Evolutionary conservation across 2,113 vertebrate species (phyloP).

Genomic region (Choloepus hoffmanni): DNA sequence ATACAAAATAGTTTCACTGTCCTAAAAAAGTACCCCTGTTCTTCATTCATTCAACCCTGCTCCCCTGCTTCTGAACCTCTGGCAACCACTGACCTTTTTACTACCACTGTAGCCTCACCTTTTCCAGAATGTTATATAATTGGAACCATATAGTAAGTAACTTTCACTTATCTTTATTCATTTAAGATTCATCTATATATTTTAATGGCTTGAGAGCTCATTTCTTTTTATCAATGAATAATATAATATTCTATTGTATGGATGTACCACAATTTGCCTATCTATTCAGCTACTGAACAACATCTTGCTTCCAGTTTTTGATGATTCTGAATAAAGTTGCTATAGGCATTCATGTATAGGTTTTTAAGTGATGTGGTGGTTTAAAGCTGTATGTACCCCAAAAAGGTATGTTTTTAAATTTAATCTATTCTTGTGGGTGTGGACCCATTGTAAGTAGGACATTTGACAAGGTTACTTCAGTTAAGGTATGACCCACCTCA

Average conservation of each 20-base stretch:
- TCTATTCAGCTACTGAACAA: background rate
- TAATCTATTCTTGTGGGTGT: too few relatives aligned
- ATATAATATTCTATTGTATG: background rate
- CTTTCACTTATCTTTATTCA: background rate
- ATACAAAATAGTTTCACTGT: background rate
- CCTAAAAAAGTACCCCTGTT: background rate
- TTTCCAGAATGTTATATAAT: background rate
- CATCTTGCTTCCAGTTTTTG: constrained; percentile 10
- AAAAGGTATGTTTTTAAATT: too few relatives aligned
- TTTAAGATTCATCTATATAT: background rate
- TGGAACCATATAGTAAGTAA: background rate
- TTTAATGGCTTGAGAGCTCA: background rate
- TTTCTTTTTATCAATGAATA: background rate
- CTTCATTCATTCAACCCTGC: background rate
- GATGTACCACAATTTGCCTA: background rate
- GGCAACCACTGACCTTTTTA: background rate
- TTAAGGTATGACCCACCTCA: too few relatives aligned
- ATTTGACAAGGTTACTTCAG: too few relatives aligned
- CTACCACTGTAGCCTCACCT: background rate
- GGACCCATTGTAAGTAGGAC: too few relatives aligned
- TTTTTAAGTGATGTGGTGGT: background rate
- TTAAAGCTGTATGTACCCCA: too few relatives aligned
- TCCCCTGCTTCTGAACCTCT: background rate
- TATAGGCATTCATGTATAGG: background rate
- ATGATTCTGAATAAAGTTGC: constrained; percentile 24